A percentile compares a stretch with the other conserved stretches of the same genome.
Evolutionary conservation across 2,113 vertebrate species (phyloP).

Genomic region (Theropithecus gelada): DNA sequence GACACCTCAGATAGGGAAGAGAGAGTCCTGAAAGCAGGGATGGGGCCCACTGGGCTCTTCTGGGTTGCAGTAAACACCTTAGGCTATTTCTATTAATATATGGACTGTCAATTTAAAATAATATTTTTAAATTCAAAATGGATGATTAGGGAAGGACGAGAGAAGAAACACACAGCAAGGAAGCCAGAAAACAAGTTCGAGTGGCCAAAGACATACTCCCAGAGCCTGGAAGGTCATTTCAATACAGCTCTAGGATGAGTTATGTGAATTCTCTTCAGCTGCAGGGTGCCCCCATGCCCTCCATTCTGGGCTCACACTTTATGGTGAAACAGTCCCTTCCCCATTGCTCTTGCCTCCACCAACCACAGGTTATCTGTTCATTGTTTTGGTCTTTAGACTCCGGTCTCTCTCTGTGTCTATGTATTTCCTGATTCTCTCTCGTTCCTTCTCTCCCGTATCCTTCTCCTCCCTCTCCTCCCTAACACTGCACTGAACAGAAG

Average conservation of each 20-base stretch:
- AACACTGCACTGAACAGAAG: background rate
- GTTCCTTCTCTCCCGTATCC: accelerated
- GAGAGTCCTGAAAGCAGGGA: background rate
- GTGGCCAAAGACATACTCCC: background rate
- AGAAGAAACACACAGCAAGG: background rate
- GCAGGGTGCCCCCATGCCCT: background rate
- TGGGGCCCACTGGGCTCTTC: background rate
- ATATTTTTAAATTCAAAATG: background rate
- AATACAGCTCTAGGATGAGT: background rate
- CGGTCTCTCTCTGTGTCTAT: background rate
- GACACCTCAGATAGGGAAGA: background rate
- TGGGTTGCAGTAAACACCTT: background rate
- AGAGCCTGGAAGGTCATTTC: background rate
- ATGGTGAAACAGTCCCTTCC: background rate
- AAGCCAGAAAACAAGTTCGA: background rate
- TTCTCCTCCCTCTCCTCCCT: background rate
- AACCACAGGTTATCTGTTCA: background rate
- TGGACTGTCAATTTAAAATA: background rate
- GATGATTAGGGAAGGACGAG: background rate
- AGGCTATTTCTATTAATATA: background rate
- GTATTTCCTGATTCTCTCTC: background rate
- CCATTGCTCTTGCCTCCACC: background rate
- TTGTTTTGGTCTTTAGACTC: background rate
- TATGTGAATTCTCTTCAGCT: background rate
- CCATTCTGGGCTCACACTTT: background rate